Percentiles rank a stretch among this genome's conserved stretches.
Evolutionary conservation across 2,888 invertebrate genomes (phyloP).

Genomic region (Gnatocerus cornutus): DNA sequence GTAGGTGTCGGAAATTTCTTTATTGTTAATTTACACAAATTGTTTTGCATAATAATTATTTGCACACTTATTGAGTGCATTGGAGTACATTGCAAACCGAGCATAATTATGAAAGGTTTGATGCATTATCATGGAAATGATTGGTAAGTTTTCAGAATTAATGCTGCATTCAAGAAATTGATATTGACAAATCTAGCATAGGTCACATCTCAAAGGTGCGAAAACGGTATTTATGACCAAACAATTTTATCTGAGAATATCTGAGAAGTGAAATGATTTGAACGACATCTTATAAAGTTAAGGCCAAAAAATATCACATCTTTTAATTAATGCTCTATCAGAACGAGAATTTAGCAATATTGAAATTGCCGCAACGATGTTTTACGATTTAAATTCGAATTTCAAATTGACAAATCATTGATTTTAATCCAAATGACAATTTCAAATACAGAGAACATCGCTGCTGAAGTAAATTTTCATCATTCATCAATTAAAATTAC

Average conservation of each 20-base stretch:
- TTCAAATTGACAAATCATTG: no score
- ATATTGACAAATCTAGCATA: neutral
- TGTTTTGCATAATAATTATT: conserved; percentile 11
- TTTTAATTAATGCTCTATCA: no score
- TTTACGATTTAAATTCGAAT: no score
- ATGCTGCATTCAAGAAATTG: conserved; percentile 4
- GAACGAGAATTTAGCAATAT: no score
- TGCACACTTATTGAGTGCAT: conserved; percentile 10
- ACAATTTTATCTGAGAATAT: neutral
- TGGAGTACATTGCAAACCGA: neutral
- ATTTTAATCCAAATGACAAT: no score
- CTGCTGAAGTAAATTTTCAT: no score
- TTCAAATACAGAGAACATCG: no score
- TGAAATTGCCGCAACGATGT: no score
- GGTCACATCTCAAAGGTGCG: neutral
- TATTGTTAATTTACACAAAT: conserved; percentile 4
- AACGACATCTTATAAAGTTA: no score
- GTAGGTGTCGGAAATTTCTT: neutral
- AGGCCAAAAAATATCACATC: no score
- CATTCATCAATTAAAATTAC: no score
- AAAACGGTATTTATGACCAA: neutral
- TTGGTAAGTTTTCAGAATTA: neutral
- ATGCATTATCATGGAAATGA: neutral
- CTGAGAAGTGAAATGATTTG: no score
- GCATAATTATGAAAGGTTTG: neutral